Evolutionary conservation across 2,113 vertebrate genomes (phyloP).

Genomic region (Seriola rivoliana): DNA sequence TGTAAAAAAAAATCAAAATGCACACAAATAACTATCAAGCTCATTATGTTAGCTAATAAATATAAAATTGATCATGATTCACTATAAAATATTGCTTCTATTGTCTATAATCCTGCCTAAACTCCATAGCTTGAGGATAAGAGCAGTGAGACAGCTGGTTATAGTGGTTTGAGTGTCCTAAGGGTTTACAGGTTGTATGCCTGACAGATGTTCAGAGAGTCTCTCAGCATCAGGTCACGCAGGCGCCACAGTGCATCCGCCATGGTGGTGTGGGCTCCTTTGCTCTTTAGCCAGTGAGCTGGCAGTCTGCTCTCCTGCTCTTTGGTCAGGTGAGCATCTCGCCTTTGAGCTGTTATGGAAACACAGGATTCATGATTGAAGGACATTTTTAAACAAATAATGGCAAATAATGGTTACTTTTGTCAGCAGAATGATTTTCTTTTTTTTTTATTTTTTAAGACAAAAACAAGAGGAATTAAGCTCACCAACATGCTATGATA

Average conservation of each 20-base stretch:
- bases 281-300: constrained; percentile 97
- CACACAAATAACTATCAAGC: constrained; percentile 64
- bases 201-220: constrained; percentile 97
- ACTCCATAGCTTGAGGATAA: constrained; percentile 52
- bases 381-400: not conserved
- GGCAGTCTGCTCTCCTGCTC: constrained; percentile 97
- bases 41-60: constrained; percentile 77
- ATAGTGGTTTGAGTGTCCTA: constrained; percentile 77
- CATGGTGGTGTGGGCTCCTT: constrained; percentile 98
- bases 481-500: not conserved
- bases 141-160: constrained; percentile 69
- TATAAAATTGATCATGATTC: constrained; percentile 80
- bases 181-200: constrained; percentile 94
- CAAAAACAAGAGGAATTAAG: not conserved
- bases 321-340: constrained; percentile 93
- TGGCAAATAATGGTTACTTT: not conserved
- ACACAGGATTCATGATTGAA: constrained; percentile 13
- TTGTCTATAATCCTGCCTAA: constrained; percentile 62
- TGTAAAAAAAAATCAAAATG: constrained; percentile 68
- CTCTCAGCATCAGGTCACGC: constrained; percentile 96
- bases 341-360: constrained; percentile 87
- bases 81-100: constrained; percentile 85
- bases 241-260: constrained; percentile 96
- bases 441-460: not conserved
- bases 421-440: not conserved